Evolutionary conservation across 2,888 invertebrate species (phyloP).

Genomic region (Tachina grossa): DNA sequence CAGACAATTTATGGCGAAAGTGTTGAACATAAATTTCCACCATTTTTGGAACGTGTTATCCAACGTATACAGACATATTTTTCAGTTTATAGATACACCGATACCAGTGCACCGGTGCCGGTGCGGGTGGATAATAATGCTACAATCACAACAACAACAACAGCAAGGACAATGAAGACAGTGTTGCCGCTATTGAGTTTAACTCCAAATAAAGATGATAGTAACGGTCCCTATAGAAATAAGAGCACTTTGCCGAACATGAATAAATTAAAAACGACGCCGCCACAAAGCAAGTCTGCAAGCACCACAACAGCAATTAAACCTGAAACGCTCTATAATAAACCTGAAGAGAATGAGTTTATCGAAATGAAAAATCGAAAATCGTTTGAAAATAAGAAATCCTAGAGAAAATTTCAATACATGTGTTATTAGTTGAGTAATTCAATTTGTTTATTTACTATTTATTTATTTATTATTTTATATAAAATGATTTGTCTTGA

Average conservation of each 20-base stretch:
- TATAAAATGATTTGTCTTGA: background rate
- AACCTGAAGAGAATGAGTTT: constrained; percentile 62
- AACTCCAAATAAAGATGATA: background rate
- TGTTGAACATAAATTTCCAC: constrained; percentile 85
- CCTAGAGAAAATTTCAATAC: background rate
- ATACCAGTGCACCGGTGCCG: constrained; percentile 83
- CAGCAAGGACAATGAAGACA: background rate
- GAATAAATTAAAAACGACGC: background rate
- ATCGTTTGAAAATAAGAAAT: background rate
- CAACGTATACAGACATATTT: constrained; percentile 88
- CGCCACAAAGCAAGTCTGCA: background rate
- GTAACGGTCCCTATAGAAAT: background rate
- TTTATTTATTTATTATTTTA: background rate
- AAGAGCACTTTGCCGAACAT: constrained; percentile 4
- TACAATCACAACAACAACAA: background rate
- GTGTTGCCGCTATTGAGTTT: constrained; percentile 2
- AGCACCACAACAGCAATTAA: background rate
- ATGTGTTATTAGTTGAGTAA: background rate
- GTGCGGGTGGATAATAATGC: constrained; percentile 53
- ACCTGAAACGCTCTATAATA: background rate
- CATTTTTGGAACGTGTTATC: constrained; percentile 87
- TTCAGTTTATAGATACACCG: constrained; percentile 86
- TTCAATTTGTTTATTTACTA: background rate
- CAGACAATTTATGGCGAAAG: constrained; percentile 81
- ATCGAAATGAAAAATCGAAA: constrained; percentile 53